Evolutionary conservation across 2,797 vertebrate species (phyloP).

Genomic region (Acanthis flammea): DNA sequence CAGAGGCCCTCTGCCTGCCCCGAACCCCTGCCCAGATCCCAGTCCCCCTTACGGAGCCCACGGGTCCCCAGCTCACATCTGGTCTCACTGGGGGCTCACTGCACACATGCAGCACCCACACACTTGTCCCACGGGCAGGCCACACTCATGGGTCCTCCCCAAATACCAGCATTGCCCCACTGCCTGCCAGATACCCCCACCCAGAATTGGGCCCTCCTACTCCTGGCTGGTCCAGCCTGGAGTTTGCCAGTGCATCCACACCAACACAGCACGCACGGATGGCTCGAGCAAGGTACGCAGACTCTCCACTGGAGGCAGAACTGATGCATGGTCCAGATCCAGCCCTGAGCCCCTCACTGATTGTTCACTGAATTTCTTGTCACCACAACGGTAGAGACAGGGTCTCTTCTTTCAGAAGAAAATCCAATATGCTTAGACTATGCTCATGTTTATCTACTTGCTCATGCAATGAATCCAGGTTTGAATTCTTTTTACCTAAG

Average conservation of each 20-base stretch:
- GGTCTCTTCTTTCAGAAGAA: background rate
- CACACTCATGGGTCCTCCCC: rapidly evolving
- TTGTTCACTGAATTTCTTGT: background rate
- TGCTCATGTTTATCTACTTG: background rate
- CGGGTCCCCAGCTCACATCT: rapidly evolving
- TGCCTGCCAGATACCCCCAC: rapidly evolving
- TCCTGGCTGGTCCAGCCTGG: background rate
- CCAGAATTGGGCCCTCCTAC: rapidly evolving
- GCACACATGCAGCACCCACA: background rate
- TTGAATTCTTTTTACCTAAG: background rate
- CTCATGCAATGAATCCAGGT: background rate
- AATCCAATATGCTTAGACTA: background rate
- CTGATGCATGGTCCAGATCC: rapidly evolving
- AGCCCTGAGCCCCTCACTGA: background rate
- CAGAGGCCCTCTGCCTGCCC: rapidly evolving
- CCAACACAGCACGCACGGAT: rapidly evolving
- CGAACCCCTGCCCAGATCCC: rapidly evolving
- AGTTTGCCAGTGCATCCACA: background rate
- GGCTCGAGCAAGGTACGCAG: background rate
- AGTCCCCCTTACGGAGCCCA: rapidly evolving
- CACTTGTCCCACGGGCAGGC: rapidly evolving
- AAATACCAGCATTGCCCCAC: rapidly evolving
- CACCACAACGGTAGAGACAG: background rate
- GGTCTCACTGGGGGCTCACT: rapidly evolving
- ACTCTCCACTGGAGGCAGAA: rapidly evolving